Base-by-base conservation (phyloP, 1,140 invertebrate genomes). In the Anastatus disparis region DNA sequence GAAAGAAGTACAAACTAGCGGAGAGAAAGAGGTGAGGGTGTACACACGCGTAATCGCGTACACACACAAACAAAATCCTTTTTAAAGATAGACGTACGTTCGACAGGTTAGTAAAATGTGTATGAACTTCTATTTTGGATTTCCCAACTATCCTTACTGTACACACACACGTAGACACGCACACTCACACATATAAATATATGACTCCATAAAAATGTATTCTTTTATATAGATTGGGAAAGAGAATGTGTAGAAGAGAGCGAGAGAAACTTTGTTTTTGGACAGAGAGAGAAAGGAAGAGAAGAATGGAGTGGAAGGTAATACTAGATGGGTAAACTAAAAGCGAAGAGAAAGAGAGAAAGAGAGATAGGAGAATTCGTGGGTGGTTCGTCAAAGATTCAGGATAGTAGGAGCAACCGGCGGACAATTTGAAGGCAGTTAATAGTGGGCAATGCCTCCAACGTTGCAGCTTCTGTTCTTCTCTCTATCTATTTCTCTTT, bases 361-460 rank as follows among this genome's bases (percentile, higher is more conserved):
- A 13, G 48, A 6, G n/a, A 15, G 15, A 44, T 6, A 9, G 52
- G 1, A 27, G 4, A 6, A n/a, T 13, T 17, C 52, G 48, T 15
- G 20, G 42, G 17, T 42, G 53, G 12, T 12, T 59, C 55, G 53
- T 68, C 42, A 68, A 68, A 58, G 65, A 68, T 68, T 65, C 58
- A 72, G 40, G 44, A 24, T 42, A 61, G 55, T 1, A 26, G 26
- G 56, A 68, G 13, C 50, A 24, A n/a, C n/a, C 35, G 42, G 6
- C 70, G 26, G 40, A 59, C 56, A 66, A 67, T 66, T 72, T 53
- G 48, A 72, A 61, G 70, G 46, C 26, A 40, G 64, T 72, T 72
- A 72, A 67, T 67, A 55, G 70, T 42, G 70, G 58, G 12, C 55
- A 52, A 71, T 53, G 55, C 26, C 29, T 22, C n/a, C 42, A 29